Evolutionary conservation across 2,888 invertebrate species (phyloP).

Genomic region (Agapostemon virescens): DNA sequence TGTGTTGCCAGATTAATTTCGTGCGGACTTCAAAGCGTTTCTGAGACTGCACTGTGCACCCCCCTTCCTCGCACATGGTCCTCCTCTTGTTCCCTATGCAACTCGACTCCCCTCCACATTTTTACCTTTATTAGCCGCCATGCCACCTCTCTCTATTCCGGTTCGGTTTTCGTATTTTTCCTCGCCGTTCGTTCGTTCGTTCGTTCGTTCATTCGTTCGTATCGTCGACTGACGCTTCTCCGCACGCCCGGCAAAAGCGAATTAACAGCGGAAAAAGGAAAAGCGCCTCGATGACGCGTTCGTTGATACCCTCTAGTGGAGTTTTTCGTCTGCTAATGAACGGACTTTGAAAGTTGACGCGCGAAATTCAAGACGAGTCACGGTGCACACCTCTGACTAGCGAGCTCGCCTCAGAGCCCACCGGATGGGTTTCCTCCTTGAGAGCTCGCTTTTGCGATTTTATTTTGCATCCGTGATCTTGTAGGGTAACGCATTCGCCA

Average conservation of each 20-base stretch:
- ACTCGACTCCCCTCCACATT: constrained; percentile 26
- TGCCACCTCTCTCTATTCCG: background rate
- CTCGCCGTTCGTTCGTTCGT: background rate
- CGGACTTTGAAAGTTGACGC: constrained; percentile 32
- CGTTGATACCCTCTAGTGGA: constrained; percentile 16
- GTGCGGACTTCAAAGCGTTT: constrained; percentile 54
- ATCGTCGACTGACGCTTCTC: constrained; percentile 20
- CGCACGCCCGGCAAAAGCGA: constrained; percentile 20
- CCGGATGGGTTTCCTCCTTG: background rate
- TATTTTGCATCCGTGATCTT: background rate
- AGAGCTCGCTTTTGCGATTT: background rate
- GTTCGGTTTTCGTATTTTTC: background rate
- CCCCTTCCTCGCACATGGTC: background rate
- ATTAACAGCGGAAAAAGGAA: constrained; percentile 25
- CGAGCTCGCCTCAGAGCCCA: background rate
- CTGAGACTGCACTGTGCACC: constrained; percentile 43
- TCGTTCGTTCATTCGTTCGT: constrained; percentile 14
- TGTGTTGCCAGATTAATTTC: constrained; percentile 50
- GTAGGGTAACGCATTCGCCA: background rate
- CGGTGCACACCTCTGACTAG: background rate
- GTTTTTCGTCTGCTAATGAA: constrained; percentile 32
- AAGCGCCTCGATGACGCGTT: background rate
- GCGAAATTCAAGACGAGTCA: constrained; percentile 14
- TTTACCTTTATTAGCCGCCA: constrained; percentile 37
- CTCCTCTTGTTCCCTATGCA: constrained; percentile 22